Conservation (phyloP, 2,888 invertebrate species). For the Brenthis daphne region DNA sequence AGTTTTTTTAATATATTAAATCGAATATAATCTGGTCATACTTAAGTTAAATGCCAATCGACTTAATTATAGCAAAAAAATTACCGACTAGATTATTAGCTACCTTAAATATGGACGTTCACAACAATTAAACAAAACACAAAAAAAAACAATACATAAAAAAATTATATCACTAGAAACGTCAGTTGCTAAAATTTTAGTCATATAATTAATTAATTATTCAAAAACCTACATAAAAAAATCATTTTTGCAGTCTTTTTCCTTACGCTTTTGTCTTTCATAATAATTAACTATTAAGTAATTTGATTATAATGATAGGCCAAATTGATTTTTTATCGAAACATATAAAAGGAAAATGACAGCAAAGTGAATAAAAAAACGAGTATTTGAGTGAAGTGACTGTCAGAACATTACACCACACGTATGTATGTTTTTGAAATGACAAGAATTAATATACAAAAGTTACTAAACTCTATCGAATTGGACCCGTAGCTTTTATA, state of each 20-base stretch:
- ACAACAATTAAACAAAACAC: slow-evolving; percentile 3
- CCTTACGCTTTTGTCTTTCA: slow-evolving; percentile 59
- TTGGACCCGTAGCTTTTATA: no score
- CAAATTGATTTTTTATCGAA: slow-evolving; percentile 25
- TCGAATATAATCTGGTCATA: slow-evolving; percentile 28
- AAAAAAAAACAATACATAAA: background rate
- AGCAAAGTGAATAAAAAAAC: slow-evolving; percentile 33
- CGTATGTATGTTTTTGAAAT: no score
- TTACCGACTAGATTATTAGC: slow-evolving; percentile 59
- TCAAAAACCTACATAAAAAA: slow-evolving; percentile 40
- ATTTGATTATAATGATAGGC: slow-evolving; percentile 5
- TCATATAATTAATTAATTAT: no score
- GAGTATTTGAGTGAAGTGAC: background rate
- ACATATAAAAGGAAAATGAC: slow-evolving; percentile 50
- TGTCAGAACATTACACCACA: slow-evolving; percentile 8
- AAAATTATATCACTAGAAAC: background rate
- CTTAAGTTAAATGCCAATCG: slow-evolving; percentile 37
- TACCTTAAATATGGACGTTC: slow-evolving; percentile 41
- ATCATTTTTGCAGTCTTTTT: slow-evolving; percentile 67
- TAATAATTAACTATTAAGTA: slow-evolving; percentile 16
- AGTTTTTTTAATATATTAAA: background rate
- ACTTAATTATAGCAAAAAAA: slow-evolving; percentile 39
- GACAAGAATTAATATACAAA: no score
- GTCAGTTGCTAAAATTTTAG: slow-evolving; percentile 10
- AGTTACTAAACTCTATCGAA: no score